phyloP scores from a whole-genome alignment of 1,140 invertebrate species.

The Cryptotermes secundus region DNA sequence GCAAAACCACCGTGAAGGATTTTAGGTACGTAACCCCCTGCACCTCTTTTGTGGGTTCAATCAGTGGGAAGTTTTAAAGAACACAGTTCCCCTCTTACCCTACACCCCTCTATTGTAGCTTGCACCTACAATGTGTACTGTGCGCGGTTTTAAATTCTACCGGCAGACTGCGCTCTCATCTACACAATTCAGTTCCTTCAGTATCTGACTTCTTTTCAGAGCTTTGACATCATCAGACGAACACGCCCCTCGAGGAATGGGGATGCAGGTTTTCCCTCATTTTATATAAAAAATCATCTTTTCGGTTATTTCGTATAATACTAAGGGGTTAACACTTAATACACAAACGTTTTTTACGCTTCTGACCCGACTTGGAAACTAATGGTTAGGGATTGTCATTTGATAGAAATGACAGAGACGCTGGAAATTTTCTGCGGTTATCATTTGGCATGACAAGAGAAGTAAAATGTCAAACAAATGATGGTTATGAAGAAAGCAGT shows the following conservation, averaged over 20 bases:
- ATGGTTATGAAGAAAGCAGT: too few species aligned
- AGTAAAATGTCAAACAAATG: too few species aligned
- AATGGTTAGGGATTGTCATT: constrained; percentile 19
- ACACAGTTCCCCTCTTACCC: neutral
- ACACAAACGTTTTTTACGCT: neutral
- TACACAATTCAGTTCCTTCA: neutral
- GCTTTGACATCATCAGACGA: neutral
- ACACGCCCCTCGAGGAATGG: neutral
- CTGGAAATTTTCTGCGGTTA: too few species aligned
- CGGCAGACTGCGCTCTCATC: neutral
- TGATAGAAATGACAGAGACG: neutral
- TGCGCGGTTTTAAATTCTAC: neutral
- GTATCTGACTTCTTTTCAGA: neutral
- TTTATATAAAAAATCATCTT: neutral
- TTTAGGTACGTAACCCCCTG: neutral
- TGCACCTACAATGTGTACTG: neutral
- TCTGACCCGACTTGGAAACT: neutral
- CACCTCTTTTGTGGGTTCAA: neutral
- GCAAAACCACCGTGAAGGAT: constrained; percentile 4
- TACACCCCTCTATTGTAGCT: neutral
- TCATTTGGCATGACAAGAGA: too few species aligned
- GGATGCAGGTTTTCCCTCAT: neutral
- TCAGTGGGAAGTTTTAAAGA: constrained; percentile 10
- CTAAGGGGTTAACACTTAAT: neutral
- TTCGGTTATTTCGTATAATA: constrained; percentile 2